Base-by-base conservation (phyloP, 2,888 invertebrate genomes). In the Subacronicta megacephala region DNA sequence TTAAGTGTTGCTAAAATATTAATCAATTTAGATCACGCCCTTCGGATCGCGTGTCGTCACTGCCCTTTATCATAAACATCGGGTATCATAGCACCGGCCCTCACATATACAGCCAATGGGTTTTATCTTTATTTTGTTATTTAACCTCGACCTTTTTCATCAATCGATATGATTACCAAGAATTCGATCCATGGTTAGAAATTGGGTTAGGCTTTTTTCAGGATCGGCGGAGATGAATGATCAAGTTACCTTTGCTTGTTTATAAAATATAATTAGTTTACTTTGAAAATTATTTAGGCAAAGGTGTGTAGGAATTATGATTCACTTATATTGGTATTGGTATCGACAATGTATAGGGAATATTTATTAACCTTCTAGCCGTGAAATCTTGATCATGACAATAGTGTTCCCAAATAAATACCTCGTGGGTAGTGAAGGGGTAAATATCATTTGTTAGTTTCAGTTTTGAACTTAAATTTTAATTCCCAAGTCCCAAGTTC, bases 11-110 rank as follows among this genome's bases (percentile, higher is more conserved):
- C 33, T 23, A 42, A 49, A 29, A 58, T 66, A 73, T 67, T 82
- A 80, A 83, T 81, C 78, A 78, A 83, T 82, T 81, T 75, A 71
- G 73, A 72, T 75, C 82, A 83, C 83, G 87, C 82, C 81, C 78
- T 73, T 88, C 83, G 53, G 82, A 82, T 73, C 80, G 38, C 73
- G 72, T 80, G 75, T 80, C 81, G 80, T 87, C 86, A 80, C 60
- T 62, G 66, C 54, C 59, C 79, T 79, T 82, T 77, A 78, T 79
- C 75, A 67, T 76, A 72, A 78, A 80, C 76, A 81, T 72, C 58
- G 60, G 52, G 64, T 78, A 77, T 78, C 77, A 71, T 71, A 62
- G 58, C 62, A 68, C 37, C 51, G 60, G 42, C 60, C 49, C 52
- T 56, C 49, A 46, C 53, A 59, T 57, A 66, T 62, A 68, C 55